These are phyloP conservation scores for Crotophaga sulcirostris DNA, from an alignment of 2,113 vertebrate species.

Conservation along the genomic window DNA sequence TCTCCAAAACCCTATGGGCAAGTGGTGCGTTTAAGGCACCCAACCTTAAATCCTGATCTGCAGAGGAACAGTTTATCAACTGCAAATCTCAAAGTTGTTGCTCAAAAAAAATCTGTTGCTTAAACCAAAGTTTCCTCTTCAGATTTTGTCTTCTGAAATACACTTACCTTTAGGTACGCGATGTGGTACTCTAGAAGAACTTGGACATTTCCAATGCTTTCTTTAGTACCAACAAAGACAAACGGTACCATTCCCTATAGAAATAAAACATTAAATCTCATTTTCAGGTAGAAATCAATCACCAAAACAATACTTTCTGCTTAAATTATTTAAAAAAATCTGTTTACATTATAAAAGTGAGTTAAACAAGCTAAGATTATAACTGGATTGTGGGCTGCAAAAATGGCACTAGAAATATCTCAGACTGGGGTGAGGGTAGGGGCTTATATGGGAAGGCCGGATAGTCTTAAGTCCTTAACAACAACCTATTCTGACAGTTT, in stretches of 20 bases:
- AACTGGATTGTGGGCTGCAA: not conserved
- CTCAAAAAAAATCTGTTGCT: not conserved
- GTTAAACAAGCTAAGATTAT: not conserved
- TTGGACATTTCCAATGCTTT: constrained; percentile 95
- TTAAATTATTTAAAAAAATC: not conserved
- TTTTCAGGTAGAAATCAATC: not conserved
- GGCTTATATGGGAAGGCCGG: no score
- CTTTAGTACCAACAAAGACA: constrained; percentile 97
- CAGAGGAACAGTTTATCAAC: not conserved
- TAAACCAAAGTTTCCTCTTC: not conserved
- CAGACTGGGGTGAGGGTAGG: not conserved
- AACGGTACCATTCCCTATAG: constrained; percentile 97
- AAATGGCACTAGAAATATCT: not conserved
- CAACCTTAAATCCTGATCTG: not conserved
- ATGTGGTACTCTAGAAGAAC: constrained; percentile 97
- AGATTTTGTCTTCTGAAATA: not conserved
- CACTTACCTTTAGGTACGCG: constrained; percentile 92
- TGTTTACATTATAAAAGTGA: not conserved
- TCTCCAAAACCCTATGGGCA: not conserved
- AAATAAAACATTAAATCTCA: not conserved
- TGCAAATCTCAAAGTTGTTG: not conserved
- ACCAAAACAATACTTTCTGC: not conserved
- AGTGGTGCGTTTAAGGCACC: not conserved
- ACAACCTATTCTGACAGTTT: not conserved
- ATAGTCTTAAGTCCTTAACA: no score